These are phyloP conservation scores for Diachasmimorpha longicaudata DNA, from an alignment of 1,140 invertebrate genomes.

Conservation along the genomic window DNA sequence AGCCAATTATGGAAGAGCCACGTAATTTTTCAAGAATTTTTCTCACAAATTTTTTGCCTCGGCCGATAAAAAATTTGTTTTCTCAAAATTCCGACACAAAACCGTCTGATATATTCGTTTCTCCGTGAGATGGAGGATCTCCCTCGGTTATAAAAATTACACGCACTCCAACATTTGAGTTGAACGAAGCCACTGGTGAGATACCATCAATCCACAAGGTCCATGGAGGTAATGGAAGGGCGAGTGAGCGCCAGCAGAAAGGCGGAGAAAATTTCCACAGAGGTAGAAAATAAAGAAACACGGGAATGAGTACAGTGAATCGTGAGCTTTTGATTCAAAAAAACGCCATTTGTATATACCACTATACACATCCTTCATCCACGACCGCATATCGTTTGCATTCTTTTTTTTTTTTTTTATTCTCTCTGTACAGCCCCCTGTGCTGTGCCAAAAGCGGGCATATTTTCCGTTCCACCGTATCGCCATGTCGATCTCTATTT, in stretches of 20 bases:
- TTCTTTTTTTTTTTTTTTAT: not conserved
- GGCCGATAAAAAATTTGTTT: too few species aligned
- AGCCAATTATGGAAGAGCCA: not conserved
- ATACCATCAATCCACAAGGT: constrained; percentile 3
- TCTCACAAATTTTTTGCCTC: too few species aligned
- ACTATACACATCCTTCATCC: constrained; percentile 2
- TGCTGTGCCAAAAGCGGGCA: not conserved
- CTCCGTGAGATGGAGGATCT: not conserved
- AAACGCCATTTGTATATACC: not conserved
- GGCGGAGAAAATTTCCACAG: not conserved
- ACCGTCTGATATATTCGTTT: not conserved
- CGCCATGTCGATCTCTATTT: constrained; percentile 8
- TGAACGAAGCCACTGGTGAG: not conserved
- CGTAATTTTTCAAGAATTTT: too few species aligned
- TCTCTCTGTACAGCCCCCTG: not conserved
- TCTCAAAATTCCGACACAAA: not conserved
- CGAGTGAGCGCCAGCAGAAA: not conserved
- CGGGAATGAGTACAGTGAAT: not conserved
- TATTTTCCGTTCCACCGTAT: constrained; percentile 1
- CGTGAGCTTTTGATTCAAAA: constrained; percentile 7
- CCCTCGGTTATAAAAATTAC: not conserved
- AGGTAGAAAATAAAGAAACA: not conserved
- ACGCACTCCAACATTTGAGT: not conserved
- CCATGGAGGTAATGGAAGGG: not conserved
- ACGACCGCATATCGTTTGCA: not conserved